Conservation (phyloP, 2,888 invertebrate genomes). For the Thymelicus acteon region DNA sequence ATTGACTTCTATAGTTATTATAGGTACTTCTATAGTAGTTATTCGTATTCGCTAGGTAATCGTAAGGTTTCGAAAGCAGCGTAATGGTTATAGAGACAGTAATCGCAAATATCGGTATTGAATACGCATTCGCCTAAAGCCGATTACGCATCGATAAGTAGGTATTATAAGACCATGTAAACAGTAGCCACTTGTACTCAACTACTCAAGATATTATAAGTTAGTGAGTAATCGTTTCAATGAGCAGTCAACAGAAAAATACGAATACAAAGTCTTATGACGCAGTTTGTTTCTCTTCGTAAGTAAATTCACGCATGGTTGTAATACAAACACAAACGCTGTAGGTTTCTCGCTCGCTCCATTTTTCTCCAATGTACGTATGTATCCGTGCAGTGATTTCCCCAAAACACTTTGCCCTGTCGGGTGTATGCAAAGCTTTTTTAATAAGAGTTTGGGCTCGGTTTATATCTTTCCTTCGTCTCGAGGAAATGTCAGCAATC, state of each 20-base stretch:
- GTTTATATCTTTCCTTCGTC: constrained; percentile 69
- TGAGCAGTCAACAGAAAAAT: background rate
- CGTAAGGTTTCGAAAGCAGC: background rate
- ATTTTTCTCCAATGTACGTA: constrained; percentile 45
- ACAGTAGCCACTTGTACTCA: no score
- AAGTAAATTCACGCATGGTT: constrained; percentile 17
- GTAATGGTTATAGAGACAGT: background rate
- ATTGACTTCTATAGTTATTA: constrained; percentile 35
- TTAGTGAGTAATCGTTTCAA: background rate
- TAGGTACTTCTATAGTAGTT: no score
- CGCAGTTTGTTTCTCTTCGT: constrained; percentile 12
- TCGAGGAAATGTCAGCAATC: constrained; percentile 79
- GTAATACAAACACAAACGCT: constrained; percentile 28
- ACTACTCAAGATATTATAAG: no score
- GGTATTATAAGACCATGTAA: no score
- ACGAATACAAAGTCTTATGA: background rate
- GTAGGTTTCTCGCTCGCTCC: constrained; percentile 39
- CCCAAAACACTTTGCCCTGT: constrained; percentile 53
- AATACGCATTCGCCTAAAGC: no score
- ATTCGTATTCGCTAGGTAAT: background rate
- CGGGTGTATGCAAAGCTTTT: constrained; percentile 71
- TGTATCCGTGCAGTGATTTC: constrained; percentile 45
- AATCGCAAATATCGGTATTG: no score
- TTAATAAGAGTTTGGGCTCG: constrained; percentile 71
- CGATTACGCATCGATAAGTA: no score